These are phyloP conservation scores for Catalaphyllia jardinei DNA, from an alignment of 64 coral and sea anemone genomes.

Conservation along the genomic window DNA sequence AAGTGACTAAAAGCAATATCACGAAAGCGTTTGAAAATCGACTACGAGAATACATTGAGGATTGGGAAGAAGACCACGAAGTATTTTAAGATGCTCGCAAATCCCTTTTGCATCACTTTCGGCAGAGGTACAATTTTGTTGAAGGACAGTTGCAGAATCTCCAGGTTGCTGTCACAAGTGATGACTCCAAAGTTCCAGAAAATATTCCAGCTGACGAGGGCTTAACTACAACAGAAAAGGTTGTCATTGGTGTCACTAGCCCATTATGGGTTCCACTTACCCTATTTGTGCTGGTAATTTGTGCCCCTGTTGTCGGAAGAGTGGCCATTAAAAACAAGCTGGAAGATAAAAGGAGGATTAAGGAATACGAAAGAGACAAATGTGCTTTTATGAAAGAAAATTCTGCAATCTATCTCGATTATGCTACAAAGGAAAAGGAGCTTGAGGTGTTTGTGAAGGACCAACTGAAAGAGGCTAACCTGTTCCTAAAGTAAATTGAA, in stretches of 20 bases:
- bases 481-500: constrained; percentile 18
- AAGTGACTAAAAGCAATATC: neutral
- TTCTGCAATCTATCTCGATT: neutral
- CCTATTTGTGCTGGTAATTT: constrained; percentile 1
- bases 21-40: neutral
- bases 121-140: constrained; percentile 9
- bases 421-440: neutral
- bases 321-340: constrained; percentile 5
- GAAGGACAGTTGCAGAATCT: constrained; percentile 9
- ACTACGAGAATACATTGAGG: neutral
- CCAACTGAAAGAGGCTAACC: neutral
- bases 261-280: constrained; percentile 31
- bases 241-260: constrained; percentile 12
- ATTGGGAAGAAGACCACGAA: constrained; percentile 43
- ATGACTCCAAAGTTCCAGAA: neutral
- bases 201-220: neutral
- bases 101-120: constrained; percentile 2
- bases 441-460: neutral
- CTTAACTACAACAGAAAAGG: neutral
- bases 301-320: neutral
- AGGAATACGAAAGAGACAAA: neutral
- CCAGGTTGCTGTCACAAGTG: neutral
- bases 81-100: constrained; percentile 1
- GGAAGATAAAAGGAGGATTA: neutral
- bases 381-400: neutral